Base-by-base conservation (phyloP, 2,888 invertebrate genomes). In the Andrena chrysosceles region DNA sequence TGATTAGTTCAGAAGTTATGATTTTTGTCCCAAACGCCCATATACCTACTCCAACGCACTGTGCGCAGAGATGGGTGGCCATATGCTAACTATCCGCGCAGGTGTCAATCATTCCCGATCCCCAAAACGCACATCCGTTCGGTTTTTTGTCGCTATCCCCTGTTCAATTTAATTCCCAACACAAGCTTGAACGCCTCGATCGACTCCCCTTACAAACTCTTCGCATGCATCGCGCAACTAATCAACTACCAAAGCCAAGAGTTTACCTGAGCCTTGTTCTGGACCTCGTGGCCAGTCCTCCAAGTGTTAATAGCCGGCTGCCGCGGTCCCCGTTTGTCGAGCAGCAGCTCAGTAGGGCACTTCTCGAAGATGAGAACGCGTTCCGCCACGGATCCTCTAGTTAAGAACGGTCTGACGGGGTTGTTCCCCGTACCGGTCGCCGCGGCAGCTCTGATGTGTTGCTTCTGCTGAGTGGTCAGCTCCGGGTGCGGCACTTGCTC, bases 381-480 rank as follows among this genome's bases (percentile, higher is more conserved):
- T 93, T 98, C 98, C 31, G 98, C 98, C 2, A 98, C 98, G 5
- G 98, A 98, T 31, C 98, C 98, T 80, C 98, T 96, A 59, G 98
- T 98, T 72, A 98, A 95, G 94, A 98, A 98, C 20, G 98, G 98
- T 69, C 97, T 95, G 76, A 98, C 97, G 6, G 98, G 97, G 92
- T 96, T 96, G 87, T 94, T 91, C 86, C 94, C 92, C 8, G 87
- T 95, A 90, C 89, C 95, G 91, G 90, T 95, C 23, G 93, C 93
- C 0, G 92, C 93, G 0, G 93, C 93, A 2, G 94, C 93, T 20
- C 93, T 89, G 64, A 94, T 94, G 89, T 96, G 96, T 87, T 95
- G 95, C 87, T 95, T 94, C 91, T 96, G 96, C 86, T 95, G 95
- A 31, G 95, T 94, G 1, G 96, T 96, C 85, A 96, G 93, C 91